Evolutionary conservation across 2,113 vertebrate species (phyloP), one percentile per base, ranked within the genome.

Genomic region (Thinocorus orbignyianus): DNA sequence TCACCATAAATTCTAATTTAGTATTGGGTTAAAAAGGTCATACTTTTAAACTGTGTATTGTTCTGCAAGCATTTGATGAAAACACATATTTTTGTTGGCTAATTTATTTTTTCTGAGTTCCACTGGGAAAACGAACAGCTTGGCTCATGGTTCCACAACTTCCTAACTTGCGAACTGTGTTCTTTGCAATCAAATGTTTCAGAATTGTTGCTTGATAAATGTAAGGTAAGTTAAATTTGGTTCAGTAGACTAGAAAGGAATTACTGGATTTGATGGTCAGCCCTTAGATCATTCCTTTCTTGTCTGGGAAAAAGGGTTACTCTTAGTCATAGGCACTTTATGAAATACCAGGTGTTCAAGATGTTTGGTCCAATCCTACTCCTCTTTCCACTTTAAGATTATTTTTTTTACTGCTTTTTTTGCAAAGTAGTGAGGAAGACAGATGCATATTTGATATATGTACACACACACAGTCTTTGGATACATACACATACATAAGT

Each of bases 381-480:
- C 44, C 16, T 51, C 11, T 57, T 69, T 46, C 8, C 13, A 4
- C 61, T 57, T 73, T 46, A 81, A 70, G 46, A 33, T 54, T 13
- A 26, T 86, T 66, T 86, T 86, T 6, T 70, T 91, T 57, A 52
- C 39, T 61, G 30, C 7, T 61, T 72, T 91, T 91, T 69, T 78
- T 91, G 65, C 13, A 16, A 61, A 61, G 26, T 35, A 57, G 6
- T 48, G 33, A 55, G 58, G 11, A 35, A 8, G 8, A 33, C 24
- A 74, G 52, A 18, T 13, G 3, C 20, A 20, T 5, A 3, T 60
- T 44, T 65, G 35, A 15, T n/a, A 46, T 6, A 52, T 10, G 6
- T 2, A 39, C 2, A 20, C 8, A 19, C 3, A 10, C 4, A 2
- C 2, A 8, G 3, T 3, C 22, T 4, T 65, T 66, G 3, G 1